Evolutionary conservation across 2,113 vertebrate species (phyloP).

Genomic region (Ageneiosus marmoratus): DNA sequence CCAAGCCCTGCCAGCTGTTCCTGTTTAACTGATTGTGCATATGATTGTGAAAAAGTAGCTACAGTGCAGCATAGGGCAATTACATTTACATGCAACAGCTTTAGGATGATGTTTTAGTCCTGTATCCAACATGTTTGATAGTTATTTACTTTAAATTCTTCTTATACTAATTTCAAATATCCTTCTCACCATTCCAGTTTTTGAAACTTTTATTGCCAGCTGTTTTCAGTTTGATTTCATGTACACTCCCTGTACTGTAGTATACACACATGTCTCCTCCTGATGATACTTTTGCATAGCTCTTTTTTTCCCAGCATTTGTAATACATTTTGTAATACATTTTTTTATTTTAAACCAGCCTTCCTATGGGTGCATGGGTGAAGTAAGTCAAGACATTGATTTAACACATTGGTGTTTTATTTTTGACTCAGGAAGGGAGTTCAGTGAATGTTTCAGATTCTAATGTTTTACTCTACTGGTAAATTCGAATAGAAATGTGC

Average conservation of each 20-base stretch:
- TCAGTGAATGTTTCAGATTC: slow-evolving; percentile 21
- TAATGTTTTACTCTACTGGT: slow-evolving; percentile 25
- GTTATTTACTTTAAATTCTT: slow-evolving; percentile 7
- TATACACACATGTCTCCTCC: slow-evolving; percentile 51
- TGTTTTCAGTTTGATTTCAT: slow-evolving; percentile 59
- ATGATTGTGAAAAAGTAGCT: slow-evolving; percentile 32
- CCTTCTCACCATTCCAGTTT: not conserved
- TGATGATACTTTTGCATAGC: slow-evolving; percentile 52
- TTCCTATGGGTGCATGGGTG: not conserved
- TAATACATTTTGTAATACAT: slow-evolving; percentile 27
- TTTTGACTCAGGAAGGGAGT: not conserved
- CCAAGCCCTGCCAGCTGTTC: slow-evolving; percentile 44
- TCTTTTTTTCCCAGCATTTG: slow-evolving; percentile 53
- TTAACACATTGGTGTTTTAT: no score
- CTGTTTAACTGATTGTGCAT: slow-evolving; percentile 40
- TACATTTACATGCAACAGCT: slow-evolving; percentile 16
- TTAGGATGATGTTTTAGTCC: not conserved
- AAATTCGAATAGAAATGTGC: slow-evolving; percentile 25
- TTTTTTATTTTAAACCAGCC: not conserved
- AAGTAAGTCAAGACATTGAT: not conserved
- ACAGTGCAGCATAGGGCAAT: not conserved
- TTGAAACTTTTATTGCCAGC: not conserved
- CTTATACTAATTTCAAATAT: not conserved
- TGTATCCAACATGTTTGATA: not conserved
- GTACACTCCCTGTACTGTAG: slow-evolving; percentile 55